Evolutionary conservation across 2,113 vertebrate species (phyloP), one percentile per base, ranked within the genome.

Genomic region (Sapayoa aenigma): DNA sequence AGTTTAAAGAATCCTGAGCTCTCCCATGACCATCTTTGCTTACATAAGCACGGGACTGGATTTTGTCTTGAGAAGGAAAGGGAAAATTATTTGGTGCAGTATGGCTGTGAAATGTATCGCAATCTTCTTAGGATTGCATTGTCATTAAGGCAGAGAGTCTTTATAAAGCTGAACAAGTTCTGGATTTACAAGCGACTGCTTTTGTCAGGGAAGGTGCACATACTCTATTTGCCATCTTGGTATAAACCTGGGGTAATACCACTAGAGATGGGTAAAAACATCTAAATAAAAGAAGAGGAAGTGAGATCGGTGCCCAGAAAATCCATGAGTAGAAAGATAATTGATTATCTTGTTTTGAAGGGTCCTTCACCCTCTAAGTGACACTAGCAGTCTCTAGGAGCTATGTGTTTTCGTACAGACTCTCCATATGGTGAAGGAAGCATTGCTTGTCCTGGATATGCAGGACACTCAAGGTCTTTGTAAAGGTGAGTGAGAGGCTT

Each of bases 401-500:
- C 18, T 1, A 1, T 25, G 23, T 37, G 10, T 35, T 71, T 78
- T 33, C 52, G 55, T 53, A 18, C 12, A 42, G 49, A 18, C 14
- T 80, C 47, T 76, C 50, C 1, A 0, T 6, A 25, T 0, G 0
- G 27, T 0, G 0, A 62, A 44, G 24, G 33, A 75, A 62, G 11
- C 18, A 3, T 22, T 55, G 41, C 27, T 20, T 39, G 25, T 27
- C 28, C n/a, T 50, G 19, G 11, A n/a, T 7, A 9, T 63, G 49
- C 27, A 62, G 37, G 31, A 31, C 18, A 12, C 28, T 59, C 35
- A 39, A 74, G 33, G 25, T 81, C 28, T 75, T 75, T 55, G 21
- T 27, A 56, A 65, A 80, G n/a, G 9, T 39, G 50, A 59, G 27
- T n/a, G 50, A 2, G 1, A 68, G 44, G 20, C 41, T 41, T 69